Conservation (phyloP, 2,888 invertebrate genomes). For the Encarsia formosa region DNA sequence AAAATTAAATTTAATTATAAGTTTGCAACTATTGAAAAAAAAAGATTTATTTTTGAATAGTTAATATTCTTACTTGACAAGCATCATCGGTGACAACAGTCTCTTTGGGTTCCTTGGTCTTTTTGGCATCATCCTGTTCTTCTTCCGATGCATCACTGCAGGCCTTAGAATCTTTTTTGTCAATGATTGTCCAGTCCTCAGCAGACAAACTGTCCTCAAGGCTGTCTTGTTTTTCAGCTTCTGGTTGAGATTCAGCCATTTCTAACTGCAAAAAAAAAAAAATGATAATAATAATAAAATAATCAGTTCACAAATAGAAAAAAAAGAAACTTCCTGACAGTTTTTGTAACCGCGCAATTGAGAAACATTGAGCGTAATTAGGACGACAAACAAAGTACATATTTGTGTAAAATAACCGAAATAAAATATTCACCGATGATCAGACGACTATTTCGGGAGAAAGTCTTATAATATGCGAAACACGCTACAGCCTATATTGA, state of each 20-base stretch:
- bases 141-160: constrained; percentile 1
- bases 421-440: too few relatives aligned
- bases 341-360: too few relatives aligned
- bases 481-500: too few relatives aligned
- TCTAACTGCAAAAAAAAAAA: neutral
- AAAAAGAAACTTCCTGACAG: too few relatives aligned
- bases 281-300: too few relatives aligned
- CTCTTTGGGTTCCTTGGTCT: constrained; percentile 1
- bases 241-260: constrained; percentile 17
- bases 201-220: constrained; percentile 21
- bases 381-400: too few relatives aligned
- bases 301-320: too few relatives aligned
- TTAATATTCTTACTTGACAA: constrained; percentile 5
- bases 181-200: constrained; percentile 30
- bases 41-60: too few relatives aligned
- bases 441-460: too few relatives aligned
- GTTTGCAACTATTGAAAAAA: neutral
- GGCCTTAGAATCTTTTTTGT: constrained; percentile 18
- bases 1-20: constrained; percentile 1
- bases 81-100: constrained; percentile 3
- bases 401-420: too few relatives aligned
- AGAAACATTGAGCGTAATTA: too few relatives aligned
- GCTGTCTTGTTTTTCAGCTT: constrained; percentile 9
- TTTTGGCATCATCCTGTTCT: constrained; percentile 2
- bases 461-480: too few relatives aligned